Conservation (phyloP, 2,888 invertebrate species). For the Trissolcus brochymenae region DNA sequence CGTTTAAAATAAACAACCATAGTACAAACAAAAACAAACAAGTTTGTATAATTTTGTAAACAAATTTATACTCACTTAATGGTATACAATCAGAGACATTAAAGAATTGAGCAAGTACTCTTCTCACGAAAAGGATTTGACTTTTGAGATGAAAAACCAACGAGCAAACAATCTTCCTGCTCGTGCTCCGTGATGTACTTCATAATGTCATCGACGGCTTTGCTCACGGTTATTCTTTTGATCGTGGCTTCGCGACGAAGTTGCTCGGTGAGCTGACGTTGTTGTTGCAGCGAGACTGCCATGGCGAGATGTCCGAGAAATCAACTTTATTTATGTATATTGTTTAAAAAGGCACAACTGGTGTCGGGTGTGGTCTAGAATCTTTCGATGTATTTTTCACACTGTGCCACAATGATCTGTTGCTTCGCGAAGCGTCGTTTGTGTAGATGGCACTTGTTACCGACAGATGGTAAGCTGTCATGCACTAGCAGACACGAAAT, state of each 20-base stretch:
- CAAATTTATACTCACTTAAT: slow-evolving; percentile 4
- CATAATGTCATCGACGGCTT: slow-evolving; percentile 94
- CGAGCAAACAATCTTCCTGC: slow-evolving; percentile 93
- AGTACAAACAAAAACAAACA: neutral
- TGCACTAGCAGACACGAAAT: too few species aligned
- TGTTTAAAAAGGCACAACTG: slow-evolving; percentile 20
- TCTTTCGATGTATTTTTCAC: too few species aligned
- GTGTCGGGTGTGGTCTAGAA: slow-evolving; percentile 29
- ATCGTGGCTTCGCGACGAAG: slow-evolving; percentile 93
- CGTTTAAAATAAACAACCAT: neutral
- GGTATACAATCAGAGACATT: slow-evolving; percentile 71
- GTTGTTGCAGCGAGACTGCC: slow-evolving; percentile 96
- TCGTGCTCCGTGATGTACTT: slow-evolving; percentile 94
- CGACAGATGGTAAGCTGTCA: too few species aligned
- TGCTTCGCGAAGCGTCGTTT: too few species aligned
- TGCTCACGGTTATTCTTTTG: slow-evolving; percentile 89
- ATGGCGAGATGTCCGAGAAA: slow-evolving; percentile 77
- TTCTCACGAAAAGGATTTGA: slow-evolving; percentile 97
- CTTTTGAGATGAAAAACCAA: slow-evolving; percentile 95
- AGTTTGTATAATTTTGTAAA: neutral
- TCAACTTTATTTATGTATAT: slow-evolving; percentile 1
- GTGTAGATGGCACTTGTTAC: too few species aligned
- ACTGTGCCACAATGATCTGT: too few species aligned
- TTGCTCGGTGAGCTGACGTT: slow-evolving; percentile 94
- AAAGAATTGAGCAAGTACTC: slow-evolving; percentile 90